Conservation (phyloP, 2,888 invertebrate species). For the Cylloceria caligata region DNA sequence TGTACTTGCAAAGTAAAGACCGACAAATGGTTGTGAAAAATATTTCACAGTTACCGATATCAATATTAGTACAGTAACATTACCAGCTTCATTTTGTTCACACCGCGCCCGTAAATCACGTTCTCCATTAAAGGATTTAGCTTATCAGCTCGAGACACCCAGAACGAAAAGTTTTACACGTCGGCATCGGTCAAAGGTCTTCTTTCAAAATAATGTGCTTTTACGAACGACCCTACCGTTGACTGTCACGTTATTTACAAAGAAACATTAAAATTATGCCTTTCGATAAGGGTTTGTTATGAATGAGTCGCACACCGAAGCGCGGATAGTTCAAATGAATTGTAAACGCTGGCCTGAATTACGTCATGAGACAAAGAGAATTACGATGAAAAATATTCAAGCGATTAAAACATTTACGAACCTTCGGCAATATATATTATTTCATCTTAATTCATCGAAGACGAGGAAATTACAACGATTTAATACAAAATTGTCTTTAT, state of each 20-base stretch:
- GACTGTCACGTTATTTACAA: conserved; percentile 53
- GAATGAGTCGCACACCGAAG: conserved; percentile 16
- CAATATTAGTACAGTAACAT: not conserved
- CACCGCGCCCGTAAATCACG: conserved; percentile 63
- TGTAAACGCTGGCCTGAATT: conserved; percentile 10
- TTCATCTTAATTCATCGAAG: no score
- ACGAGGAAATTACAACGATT: not conserved
- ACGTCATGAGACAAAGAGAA: not conserved
- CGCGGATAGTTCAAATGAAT: conserved; percentile 31
- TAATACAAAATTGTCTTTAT: not conserved
- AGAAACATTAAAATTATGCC: conserved; percentile 52
- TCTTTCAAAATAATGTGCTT: conserved; percentile 33
- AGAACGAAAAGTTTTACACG: conserved; percentile 33
- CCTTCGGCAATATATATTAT: no score
- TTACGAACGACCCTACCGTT: conserved; percentile 45
- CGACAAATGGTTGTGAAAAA: not conserved
- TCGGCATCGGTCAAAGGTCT: conserved; percentile 57
- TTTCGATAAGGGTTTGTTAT: conserved; percentile 28
- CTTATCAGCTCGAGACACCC: conserved; percentile 61
- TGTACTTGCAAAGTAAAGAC: not conserved
- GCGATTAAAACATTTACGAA: no score
- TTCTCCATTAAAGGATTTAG: conserved; percentile 57
- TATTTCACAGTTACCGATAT: not conserved
- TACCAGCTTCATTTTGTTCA: conserved; percentile 35
- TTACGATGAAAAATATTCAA: no score